A percentile compares a stretch with the other conserved stretches of the same genome.
Conservation (phyloP, 2,888 invertebrate species). For the Cyclophora albipunctata region DNA sequence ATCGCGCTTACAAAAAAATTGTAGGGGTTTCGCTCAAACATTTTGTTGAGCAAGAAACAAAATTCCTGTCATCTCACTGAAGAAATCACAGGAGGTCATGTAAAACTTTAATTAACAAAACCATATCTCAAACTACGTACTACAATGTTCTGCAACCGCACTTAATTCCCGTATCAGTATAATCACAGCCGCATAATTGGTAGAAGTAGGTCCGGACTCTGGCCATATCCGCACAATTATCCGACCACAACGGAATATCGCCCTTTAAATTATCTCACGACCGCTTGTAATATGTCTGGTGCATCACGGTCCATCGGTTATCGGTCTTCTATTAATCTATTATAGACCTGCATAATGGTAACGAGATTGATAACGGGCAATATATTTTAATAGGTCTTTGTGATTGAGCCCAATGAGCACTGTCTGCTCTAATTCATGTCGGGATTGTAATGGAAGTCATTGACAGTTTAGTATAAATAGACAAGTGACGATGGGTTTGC, state of each 20-base stretch:
- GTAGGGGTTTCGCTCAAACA: no score
- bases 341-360: constrained; percentile 1
- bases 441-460: no score
- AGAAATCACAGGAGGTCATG: no score
- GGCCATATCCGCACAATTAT: constrained; percentile 29
- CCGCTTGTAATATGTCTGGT: constrained; percentile 44
- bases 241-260: constrained; percentile 22
- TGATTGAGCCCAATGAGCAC: no score
- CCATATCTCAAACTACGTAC: constrained; percentile 5
- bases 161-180: constrained; percentile 20
- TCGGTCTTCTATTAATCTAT: constrained; percentile 18
- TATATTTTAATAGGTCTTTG: neutral
- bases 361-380: neutral
- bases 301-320: constrained; percentile 31
- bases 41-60: no score
- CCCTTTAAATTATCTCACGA: constrained; percentile 50
- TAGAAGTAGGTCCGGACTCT: constrained; percentile 27
- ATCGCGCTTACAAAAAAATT: no score
- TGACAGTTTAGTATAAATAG: no score
- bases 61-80: no score
- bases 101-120: no score
- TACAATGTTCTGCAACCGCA: constrained; percentile 14
- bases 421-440: no score
- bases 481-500: no score
- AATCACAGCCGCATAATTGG: constrained; percentile 29